Evolutionary conservation across 2,888 invertebrate genomes (phyloP).

Genomic region (Trissolcus brochymenae): DNA sequence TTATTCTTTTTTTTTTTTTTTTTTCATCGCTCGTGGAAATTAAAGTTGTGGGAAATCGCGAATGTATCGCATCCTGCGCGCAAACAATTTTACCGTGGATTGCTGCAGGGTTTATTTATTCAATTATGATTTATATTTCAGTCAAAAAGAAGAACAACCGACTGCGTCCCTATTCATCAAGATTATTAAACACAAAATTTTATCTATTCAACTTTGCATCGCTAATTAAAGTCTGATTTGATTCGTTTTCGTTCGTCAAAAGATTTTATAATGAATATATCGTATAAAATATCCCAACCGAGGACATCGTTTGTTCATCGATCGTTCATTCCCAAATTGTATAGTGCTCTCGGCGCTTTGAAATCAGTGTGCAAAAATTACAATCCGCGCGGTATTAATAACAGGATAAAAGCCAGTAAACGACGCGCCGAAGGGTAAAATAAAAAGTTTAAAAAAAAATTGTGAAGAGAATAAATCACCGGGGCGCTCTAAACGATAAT

Average conservation of each 20-base stretch:
- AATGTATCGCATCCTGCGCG: not conserved
- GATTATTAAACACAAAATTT: too few relatives aligned
- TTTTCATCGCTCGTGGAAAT: not conserved
- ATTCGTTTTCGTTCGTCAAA: too few relatives aligned
- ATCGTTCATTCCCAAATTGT: not conserved
- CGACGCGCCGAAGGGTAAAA: conserved; percentile 16
- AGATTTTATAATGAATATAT: too few relatives aligned
- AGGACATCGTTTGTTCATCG: not conserved
- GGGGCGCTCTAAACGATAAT: conserved; percentile 40
- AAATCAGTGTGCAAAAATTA: conserved; percentile 16
- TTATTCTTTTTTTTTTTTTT: not conserved
- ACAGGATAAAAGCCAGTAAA: conserved; percentile 39
- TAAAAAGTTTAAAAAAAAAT: conserved; percentile 34
- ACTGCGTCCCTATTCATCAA: not conserved
- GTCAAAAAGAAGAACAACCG: not conserved
- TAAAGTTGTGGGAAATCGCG: not conserved
- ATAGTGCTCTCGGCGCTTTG: conserved; percentile 12
- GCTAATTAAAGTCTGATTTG: too few relatives aligned
- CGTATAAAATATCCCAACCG: too few relatives aligned
- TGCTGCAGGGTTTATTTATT: conserved; percentile 3
- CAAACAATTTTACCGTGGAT: not conserved
- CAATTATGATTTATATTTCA: conserved; percentile 12
- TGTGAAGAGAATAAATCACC: conserved; percentile 48
- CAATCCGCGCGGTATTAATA: conserved; percentile 25
- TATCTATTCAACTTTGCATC: too few relatives aligned